Evolutionary conservation across 2,797 vertebrate species (phyloP).

Genomic region (Sternotherus odoratus): DNA sequence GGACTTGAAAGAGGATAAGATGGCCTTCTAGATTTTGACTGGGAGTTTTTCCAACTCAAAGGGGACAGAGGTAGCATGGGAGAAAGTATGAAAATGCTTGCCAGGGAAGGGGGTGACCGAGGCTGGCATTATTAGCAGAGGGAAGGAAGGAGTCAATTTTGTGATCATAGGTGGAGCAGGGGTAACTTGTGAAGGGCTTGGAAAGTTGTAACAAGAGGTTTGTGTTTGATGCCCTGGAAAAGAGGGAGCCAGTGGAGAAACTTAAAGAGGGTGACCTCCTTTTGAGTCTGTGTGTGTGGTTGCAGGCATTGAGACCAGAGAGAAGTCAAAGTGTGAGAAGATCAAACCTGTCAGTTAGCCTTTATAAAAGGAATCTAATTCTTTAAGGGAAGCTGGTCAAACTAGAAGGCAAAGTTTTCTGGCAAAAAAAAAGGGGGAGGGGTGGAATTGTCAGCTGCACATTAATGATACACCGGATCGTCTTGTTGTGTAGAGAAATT

Average conservation of each 20-base stretch:
- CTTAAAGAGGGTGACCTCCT: not conserved
- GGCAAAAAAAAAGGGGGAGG: not conserved
- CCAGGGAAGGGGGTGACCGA: not conserved
- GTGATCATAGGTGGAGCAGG: not conserved
- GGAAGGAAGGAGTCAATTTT: not conserved
- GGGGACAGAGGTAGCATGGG: not conserved
- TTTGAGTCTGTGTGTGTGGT: not conserved
- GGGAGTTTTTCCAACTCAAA: not conserved
- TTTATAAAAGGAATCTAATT: not conserved
- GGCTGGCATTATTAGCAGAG: not conserved
- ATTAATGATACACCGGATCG: not conserved
- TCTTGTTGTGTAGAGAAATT: not conserved
- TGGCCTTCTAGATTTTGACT: not conserved
- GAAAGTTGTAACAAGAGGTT: not conserved
- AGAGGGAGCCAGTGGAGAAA: not conserved
- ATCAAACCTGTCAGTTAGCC: not conserved
- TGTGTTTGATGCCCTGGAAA: accelerated
- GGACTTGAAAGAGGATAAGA: not conserved
- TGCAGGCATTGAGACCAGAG: not conserved
- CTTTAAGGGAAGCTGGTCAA: not conserved
- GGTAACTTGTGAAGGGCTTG: too few species aligned
- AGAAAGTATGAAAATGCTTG: not conserved
- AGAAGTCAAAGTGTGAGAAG: not conserved
- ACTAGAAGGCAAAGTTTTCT: not conserved
- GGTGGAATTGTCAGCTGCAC: not conserved